phyloP scores from a whole-genome alignment of 2,797 vertebrate genomes.

The Lutjanus campechanus region DNA sequence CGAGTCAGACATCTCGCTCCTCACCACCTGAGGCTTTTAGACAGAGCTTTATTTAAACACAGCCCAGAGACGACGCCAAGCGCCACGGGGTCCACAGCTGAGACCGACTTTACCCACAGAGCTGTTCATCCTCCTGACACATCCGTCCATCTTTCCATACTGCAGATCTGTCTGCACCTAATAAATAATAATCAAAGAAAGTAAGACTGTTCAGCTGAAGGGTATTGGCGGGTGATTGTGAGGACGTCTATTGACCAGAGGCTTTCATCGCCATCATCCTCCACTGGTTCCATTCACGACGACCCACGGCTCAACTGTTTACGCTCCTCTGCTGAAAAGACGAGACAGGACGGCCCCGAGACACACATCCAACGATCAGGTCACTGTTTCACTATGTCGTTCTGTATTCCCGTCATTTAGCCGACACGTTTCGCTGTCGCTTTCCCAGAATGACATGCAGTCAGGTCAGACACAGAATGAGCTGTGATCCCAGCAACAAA shows the following conservation, averaged over 20 bases:
- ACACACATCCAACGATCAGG: conserved; percentile 36
- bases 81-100: conserved; percentile 65
- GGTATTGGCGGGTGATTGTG: conserved; percentile 3
- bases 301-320: neutral
- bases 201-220: neutral
- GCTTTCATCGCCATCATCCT: conserved; percentile 5
- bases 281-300: neutral
- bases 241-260: conserved; percentile 16
- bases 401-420: conserved; percentile 22
- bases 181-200: neutral
- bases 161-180: neutral
- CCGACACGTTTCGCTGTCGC: conserved; percentile 4
- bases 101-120: conserved; percentile 45
- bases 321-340: conserved; percentile 15
- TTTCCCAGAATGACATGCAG: conserved; percentile 18
- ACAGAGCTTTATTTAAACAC: conserved; percentile 74
- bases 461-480: conserved; percentile 19
- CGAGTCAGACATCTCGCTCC: conserved; percentile 55
- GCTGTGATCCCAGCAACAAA: conserved; percentile 10
- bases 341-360: conserved; percentile 28
- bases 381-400: conserved; percentile 50
- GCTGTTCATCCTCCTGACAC: conserved; percentile 35
- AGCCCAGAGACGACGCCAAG: conserved; percentile 52
- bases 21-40: conserved; percentile 53
- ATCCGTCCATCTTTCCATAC: conserved; percentile 13